Evolutionary conservation across 2,888 invertebrate genomes (phyloP), one percentile per base, ranked within the genome.

Genomic region (Latrodectus hesperus): DNA sequence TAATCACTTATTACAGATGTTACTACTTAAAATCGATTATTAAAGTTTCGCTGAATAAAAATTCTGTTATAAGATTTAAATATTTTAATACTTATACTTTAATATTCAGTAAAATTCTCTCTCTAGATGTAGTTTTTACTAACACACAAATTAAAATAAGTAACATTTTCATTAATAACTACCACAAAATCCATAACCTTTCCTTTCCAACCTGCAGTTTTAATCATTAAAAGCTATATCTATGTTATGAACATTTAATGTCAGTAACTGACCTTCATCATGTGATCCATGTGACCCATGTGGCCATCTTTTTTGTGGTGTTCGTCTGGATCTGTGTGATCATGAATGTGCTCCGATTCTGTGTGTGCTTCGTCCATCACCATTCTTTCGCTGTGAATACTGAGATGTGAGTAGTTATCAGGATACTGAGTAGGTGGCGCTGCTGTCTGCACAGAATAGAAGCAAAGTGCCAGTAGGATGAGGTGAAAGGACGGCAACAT

Each of bases 311-410:
- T 60, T 16, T 75, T 53, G 14, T 70, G n/a, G 60, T 75, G 38
- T 6, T 38, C 38, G 6, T 38, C 38, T 38, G 38, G 38, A 38
- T 38, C 38, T 38, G 38, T 38, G 38, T 38, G 38, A 38, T 38
- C 38, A 38, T 38, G 38, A 38, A 38, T 17, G 12, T 77, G 71
- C 73, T 49, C 4, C 22, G 17, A 12, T 4, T n/a, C 67, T 12
- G 26, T n/a, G 51, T 11, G 14, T 51, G 80, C 16, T 49, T 72
- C n/a, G 80, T 80, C 80, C 80, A 80, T 80, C 51, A 80, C 72
- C 80, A 80, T 80, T 38, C 16, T 71, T n/a, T 80, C 79, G 71
- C 55, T 16, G 12, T 55, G 55, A 55, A 70, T 38, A 38, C 14
- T 38, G 70, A 26, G 16, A 17, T 64, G 53, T 22, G 22, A 12